Evolutionary conservation across 2,113 vertebrate genomes (phyloP).

Genomic region (Eolophus roseicapilla): DNA sequence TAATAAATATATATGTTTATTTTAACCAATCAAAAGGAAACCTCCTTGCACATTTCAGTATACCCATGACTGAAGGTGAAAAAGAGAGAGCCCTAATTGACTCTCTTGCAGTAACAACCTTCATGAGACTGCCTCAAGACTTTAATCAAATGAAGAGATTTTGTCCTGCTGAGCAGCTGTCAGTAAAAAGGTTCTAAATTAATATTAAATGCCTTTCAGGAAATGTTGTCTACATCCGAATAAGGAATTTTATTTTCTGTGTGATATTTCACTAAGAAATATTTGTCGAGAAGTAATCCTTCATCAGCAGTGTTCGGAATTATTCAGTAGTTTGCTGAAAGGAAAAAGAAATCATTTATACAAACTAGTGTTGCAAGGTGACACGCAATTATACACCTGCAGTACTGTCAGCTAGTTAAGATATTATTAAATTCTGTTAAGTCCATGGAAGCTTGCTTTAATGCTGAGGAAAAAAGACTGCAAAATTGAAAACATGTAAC

Average conservation of each 20-base stretch:
- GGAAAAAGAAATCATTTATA: conserved; percentile 57
- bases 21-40: neutral
- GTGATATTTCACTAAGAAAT: conserved; percentile 33
- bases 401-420: conserved; percentile 30
- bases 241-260: conserved; percentile 4
- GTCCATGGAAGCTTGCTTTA: conserved; percentile 7
- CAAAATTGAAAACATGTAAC: neutral
- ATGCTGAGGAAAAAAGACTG: neutral
- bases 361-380: conserved; percentile 40
- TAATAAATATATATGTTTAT: neutral
- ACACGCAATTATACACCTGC: neutral
- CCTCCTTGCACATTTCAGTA: neutral
- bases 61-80: neutral
- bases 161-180: conserved; percentile 16
- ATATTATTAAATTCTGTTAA: conserved; percentile 33
- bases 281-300: conserved; percentile 53
- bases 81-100: neutral
- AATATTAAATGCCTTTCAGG: neutral
- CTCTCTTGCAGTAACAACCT: neutral
- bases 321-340: conserved; percentile 23
- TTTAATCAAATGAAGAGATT: conserved; percentile 39
- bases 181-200: conserved; percentile 24
- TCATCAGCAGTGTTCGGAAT: conserved; percentile 17
- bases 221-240: neutral
- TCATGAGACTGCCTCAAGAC: neutral